A percentile compares a stretch with the other conserved stretches of the same genome.
phyloP scores from a whole-genome alignment of 2,888 invertebrate species.

The Scotopteryx bipunctaria region DNA sequence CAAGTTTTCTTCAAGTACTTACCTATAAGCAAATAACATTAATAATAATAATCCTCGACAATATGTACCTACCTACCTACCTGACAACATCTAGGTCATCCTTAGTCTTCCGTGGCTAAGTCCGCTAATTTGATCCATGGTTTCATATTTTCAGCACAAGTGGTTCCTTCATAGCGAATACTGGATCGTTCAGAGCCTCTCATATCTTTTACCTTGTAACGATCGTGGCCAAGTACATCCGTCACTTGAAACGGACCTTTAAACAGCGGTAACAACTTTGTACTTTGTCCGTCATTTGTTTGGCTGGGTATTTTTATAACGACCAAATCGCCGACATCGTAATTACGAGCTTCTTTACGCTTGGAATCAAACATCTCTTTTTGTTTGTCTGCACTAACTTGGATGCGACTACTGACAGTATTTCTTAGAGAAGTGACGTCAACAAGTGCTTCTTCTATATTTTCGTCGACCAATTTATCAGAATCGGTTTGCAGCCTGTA shows the following conservation, averaged over 20 bases:
- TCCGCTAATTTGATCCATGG: not conserved
- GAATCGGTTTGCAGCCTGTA: not conserved
- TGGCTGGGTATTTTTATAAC: not conserved
- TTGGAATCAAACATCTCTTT: not conserved
- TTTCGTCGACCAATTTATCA: not conserved
- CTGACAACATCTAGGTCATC: not conserved
- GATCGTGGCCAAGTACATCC: not conserved
- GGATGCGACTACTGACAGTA: not conserved
- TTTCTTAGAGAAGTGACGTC: not conserved
- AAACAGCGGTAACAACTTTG: not conserved
- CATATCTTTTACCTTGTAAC: not conserved
- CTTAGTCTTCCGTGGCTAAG: not conserved
- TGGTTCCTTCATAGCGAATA: not conserved
- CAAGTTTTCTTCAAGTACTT: too few species aligned
- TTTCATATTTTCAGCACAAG: not conserved
- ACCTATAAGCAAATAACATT: not conserved
- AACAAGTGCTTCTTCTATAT: not conserved
- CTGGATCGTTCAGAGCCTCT: not conserved
- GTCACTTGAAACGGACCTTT: not conserved
- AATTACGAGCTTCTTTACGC: not conserved
- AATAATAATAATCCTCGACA: not conserved
- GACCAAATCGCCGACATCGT: not conserved
- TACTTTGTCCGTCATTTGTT: not conserved
- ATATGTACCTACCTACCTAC: not conserved
- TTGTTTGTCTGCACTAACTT: not conserved